phyloP scores from a whole-genome alignment of 1,140 invertebrate genomes.

The Aricia agestis region DNA sequence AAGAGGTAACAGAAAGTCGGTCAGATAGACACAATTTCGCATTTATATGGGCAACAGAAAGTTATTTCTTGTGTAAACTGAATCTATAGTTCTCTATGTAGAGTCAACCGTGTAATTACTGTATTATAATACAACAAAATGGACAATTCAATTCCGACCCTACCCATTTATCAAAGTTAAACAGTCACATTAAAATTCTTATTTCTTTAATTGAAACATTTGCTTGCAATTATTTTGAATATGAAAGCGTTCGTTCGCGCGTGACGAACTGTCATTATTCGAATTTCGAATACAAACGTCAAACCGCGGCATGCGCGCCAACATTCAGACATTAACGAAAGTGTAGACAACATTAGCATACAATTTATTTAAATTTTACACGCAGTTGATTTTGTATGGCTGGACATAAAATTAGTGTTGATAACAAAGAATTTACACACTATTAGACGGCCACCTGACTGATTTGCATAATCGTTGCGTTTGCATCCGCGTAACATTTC shows the following conservation, averaged over 20 bases:
- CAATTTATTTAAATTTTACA: slow-evolving; percentile 69
- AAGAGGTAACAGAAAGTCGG: too few relatives aligned
- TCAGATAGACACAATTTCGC: too few relatives aligned
- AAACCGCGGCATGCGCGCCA: slow-evolving; percentile 53
- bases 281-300: slow-evolving; percentile 64
- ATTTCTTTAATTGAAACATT: slow-evolving; percentile 41
- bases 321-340: slow-evolving; percentile 52
- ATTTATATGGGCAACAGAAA: too few relatives aligned
- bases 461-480: slow-evolving; percentile 50
- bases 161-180: slow-evolving; percentile 37
- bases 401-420: slow-evolving; percentile 48
- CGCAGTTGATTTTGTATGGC: slow-evolving; percentile 61
- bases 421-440: slow-evolving; percentile 53
- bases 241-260: slow-evolving; percentile 52
- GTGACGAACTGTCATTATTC: slow-evolving; percentile 56
- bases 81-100: not conserved
- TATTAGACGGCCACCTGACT: slow-evolving; percentile 67
- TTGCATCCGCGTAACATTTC: slow-evolving; percentile 25
- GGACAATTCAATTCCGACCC: slow-evolving; percentile 4
- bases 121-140: not conserved
- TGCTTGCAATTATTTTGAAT: slow-evolving; percentile 41
- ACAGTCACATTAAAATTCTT: slow-evolving; percentile 31
- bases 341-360: slow-evolving; percentile 39
- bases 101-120: not conserved
- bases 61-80: too few relatives aligned